Percentiles rank a stretch among this genome's conserved stretches.
phyloP scores from a whole-genome alignment of 2,797 vertebrate genomes.

The Hippocampus kuda region DNA sequence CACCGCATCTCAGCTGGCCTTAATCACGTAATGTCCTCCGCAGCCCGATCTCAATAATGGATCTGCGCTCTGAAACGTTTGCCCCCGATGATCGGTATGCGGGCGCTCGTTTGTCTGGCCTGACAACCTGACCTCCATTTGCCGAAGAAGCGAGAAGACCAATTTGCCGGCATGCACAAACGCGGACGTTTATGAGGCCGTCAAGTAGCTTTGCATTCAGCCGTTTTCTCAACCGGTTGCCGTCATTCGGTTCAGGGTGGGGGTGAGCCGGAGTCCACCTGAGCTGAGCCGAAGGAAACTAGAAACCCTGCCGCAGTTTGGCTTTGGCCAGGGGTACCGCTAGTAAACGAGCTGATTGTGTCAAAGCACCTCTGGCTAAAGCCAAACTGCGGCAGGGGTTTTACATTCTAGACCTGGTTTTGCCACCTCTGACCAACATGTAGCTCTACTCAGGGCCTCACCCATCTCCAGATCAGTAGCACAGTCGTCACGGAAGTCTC shows the following conservation, averaged over 20 bases:
- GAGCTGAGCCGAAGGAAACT: neutral
- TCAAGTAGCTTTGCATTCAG: neutral
- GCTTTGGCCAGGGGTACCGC: too few species aligned
- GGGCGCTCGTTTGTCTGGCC: conserved; percentile 17
- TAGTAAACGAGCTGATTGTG: too few species aligned
- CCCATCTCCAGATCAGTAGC: too few species aligned
- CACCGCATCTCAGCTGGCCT: conserved; percentile 25
- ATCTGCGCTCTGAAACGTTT: conserved; percentile 48
- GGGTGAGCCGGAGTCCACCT: neutral
- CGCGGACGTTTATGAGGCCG: neutral
- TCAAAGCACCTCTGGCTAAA: too few species aligned
- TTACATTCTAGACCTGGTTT: too few species aligned
- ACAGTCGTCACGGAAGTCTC: too few species aligned
- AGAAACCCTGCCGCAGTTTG: too few species aligned
- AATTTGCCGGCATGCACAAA: neutral
- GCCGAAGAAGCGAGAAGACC: neutral
- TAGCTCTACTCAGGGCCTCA: too few species aligned
- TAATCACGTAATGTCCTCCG: conserved; percentile 47
- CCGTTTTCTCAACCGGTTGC: neutral
- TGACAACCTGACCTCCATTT: neutral
- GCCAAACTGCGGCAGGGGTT: too few species aligned
- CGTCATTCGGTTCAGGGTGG: neutral
- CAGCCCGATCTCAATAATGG: conserved; percentile 52
- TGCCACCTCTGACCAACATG: too few species aligned
- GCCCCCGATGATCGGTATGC: conserved; percentile 38